A percentile compares a stretch with the other conserved stretches of the same genome.
These are phyloP conservation scores for Musca vetustissima DNA, from an alignment of 1,140 invertebrate species.

Conservation along the genomic window DNA sequence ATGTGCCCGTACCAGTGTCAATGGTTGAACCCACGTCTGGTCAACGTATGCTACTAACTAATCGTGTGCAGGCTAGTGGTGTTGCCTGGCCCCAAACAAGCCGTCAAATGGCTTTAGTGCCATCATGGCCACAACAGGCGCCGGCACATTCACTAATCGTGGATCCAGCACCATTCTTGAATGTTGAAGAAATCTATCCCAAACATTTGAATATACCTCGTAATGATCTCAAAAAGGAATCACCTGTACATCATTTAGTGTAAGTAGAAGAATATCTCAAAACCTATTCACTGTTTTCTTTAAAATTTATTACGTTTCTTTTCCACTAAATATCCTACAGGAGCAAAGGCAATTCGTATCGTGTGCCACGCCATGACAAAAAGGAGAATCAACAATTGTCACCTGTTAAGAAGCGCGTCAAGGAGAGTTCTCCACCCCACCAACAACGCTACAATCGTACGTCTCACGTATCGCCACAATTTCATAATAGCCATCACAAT, in stretches of 20 bases:
- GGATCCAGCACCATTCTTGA: slow-evolving; percentile 73
- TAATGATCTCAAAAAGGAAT: slow-evolving; percentile 55
- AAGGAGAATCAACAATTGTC: slow-evolving; percentile 91
- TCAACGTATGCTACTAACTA: slow-evolving; percentile 70
- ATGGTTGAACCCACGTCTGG: slow-evolving; percentile 76
- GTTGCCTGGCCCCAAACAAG: slow-evolving; percentile 73
- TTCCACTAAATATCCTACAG: neutral
- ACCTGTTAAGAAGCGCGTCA: slow-evolving; percentile 97
- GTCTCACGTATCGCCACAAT: slow-evolving; percentile 55
- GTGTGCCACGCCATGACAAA: slow-evolving; percentile 66
- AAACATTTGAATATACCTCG: slow-evolving; percentile 55
- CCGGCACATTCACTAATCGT: slow-evolving; percentile 78
- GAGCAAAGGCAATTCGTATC: slow-evolving; percentile 53
- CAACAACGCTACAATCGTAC: slow-evolving; percentile 60
- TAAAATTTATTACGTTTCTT: too few species aligned
- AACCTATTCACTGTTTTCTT: too few species aligned
- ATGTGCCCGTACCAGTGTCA: slow-evolving; percentile 74
- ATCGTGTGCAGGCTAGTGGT: slow-evolving; percentile 71
- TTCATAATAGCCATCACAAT: slow-evolving; percentile 48
- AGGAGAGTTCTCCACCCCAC: slow-evolving; percentile 89
- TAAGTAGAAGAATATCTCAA: slow-evolving; percentile 35
- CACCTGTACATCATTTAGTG: slow-evolving; percentile 55
- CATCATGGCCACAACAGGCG: slow-evolving; percentile 84
- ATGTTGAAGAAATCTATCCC: slow-evolving; percentile 60
- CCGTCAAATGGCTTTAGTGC: slow-evolving; percentile 82